Percentiles rank a stretch among this genome's conserved stretches.
These are phyloP conservation scores for Mantis religiosa DNA, from an alignment of 2,888 invertebrate species.

Conservation along the genomic window DNA sequence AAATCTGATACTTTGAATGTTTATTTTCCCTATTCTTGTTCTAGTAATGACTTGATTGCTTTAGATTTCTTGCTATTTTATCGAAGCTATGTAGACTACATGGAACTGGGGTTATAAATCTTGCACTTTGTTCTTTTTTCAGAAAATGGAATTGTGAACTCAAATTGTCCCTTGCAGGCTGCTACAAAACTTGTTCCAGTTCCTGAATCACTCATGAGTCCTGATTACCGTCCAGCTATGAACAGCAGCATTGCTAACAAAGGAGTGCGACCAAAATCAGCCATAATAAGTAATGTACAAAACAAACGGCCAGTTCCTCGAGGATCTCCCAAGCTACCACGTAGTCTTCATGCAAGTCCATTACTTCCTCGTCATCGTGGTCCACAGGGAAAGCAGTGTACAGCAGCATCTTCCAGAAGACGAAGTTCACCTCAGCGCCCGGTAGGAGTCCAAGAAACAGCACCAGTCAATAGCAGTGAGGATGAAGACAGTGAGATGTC, in stretches of 20 bases:
- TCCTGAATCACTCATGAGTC: conserved; percentile 82
- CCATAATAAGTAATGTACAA: background rate
- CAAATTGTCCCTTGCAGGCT: conserved; percentile 57
- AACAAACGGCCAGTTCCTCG: background rate
- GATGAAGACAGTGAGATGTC: conserved; percentile 66
- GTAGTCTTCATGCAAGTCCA: conserved; percentile 11
- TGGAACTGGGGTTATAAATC: background rate
- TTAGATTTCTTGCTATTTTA: no score
- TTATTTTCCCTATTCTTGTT: no score
- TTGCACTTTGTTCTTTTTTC: background rate
- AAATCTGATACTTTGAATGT: no score
- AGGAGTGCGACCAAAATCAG: conserved; percentile 16
- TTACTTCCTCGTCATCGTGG: background rate
- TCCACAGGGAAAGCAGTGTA: background rate
- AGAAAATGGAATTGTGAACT: background rate
- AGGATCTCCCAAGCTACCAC: conserved; percentile 21
- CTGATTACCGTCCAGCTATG: conserved; percentile 58
- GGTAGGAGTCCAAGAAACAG: background rate
- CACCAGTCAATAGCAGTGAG: conserved; percentile 40
- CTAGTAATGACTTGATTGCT: no score
- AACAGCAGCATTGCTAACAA: background rate
- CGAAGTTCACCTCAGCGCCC: background rate
- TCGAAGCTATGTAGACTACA: no score
- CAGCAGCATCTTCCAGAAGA: background rate
- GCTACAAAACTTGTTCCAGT: conserved; percentile 85